Base-by-base conservation (phyloP, 2,888 invertebrate species). In the Ferdinandea cuprea region DNA sequence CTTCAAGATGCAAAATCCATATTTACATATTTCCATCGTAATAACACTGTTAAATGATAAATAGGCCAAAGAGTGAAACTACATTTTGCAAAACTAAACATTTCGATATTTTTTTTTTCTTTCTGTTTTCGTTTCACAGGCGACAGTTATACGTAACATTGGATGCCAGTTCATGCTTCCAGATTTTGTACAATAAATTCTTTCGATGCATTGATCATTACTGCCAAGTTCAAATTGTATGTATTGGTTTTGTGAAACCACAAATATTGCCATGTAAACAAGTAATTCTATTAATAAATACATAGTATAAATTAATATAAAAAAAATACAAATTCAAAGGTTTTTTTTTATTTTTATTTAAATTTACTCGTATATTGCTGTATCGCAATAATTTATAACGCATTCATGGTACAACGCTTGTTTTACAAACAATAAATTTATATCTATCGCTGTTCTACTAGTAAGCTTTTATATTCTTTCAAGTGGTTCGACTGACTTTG, bases 141-240 rank as follows among this genome's bases (percentile, higher is more conserved):
- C 74, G 80, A 80, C 80, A 74, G 80, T 73, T 61, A 35, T 69
- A 44, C 74, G 68, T 80, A 80, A 58, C 74, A 80, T 74, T 80
- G 63, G 68, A 66, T 73, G 40, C 63, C 74, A 61, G 42, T 74
- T 74, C 74, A 58, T 37, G 68, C 61, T 68, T 69, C 80, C 68
- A 68, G 68, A 80, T 61, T 74, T 37, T 50, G 68, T 74, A 58
- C 63, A 80, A 78, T 54, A 52, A 58, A 65, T 56, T 63, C 54
- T 61, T 72, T 78, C 30, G 59, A 72, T 37, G 65, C 37, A 63
- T 56, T 68, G 71, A 71, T 50, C 71, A 61, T 54, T 54, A 68
- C 79, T 79, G 68, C 74, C 74, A 80, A 80, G 61, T 79, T 79
- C 46, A 79, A 79, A 73, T 79, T 63, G 68, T 74, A 80, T 63